Conservation (phyloP, 2,113 vertebrate species). For the Taxidea taxus region DNA sequence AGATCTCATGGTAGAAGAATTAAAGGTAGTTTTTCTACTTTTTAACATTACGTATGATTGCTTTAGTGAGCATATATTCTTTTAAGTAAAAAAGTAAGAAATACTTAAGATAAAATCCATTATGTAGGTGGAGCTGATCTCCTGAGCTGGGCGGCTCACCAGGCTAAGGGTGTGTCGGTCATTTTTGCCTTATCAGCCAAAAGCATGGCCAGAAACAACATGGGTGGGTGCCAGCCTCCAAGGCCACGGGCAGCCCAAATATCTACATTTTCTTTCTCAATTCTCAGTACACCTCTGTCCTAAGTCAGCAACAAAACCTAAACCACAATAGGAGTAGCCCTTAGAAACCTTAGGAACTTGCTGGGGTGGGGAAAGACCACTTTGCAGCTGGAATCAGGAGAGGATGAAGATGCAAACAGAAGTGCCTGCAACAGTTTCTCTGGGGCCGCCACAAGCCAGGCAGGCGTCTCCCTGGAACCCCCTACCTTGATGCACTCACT, state of each 20-base stretch:
- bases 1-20: neutral
- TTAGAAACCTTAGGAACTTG: neutral
- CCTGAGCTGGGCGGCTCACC: neutral
- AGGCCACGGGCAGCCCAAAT: neutral
- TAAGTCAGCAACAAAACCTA: neutral
- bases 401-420: neutral
- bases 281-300: neutral
- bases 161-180: neutral
- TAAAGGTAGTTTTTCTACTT: neutral
- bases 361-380: neutral
- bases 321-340: neutral
- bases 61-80: neutral
- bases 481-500: neutral
- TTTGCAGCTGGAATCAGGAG: neutral
- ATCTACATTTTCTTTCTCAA: conserved; percentile 20
- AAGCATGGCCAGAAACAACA: neutral
- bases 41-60: neutral
- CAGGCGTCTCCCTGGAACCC: neutral
- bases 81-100: neutral
- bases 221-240: neutral
- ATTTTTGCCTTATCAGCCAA: conserved; percentile 38
- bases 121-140: neutral
- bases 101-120: neutral
- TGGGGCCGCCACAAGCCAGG: neutral
- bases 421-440: neutral